A percentile compares a stretch with the other conserved stretches of the same genome.
These are phyloP conservation scores for Hyposoter dolosus DNA, from an alignment of 2,888 invertebrate species.

Conservation along the genomic window DNA sequence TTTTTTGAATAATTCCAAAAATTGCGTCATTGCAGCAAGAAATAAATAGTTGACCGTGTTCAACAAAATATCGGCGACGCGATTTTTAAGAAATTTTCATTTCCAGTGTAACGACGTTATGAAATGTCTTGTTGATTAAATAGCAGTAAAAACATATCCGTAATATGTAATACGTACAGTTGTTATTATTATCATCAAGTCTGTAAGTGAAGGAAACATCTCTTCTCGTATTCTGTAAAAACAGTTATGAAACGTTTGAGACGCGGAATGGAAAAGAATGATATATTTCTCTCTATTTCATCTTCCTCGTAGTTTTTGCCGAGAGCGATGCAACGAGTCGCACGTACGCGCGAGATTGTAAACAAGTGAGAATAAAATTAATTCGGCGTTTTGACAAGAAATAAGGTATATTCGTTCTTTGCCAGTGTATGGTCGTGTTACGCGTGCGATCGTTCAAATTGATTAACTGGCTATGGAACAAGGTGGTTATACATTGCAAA, in stretches of 20 bases:
- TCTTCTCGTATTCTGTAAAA: neutral
- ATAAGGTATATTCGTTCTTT: conserved; percentile 26
- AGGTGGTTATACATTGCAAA: conserved; percentile 4
- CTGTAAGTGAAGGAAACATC: conserved; percentile 26
- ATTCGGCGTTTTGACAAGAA: conserved; percentile 51
- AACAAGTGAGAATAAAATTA: conserved; percentile 48
- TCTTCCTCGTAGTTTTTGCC: neutral
- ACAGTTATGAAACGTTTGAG: conserved; percentile 13
- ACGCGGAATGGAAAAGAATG: neutral
- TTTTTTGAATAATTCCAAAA: too few relatives aligned
- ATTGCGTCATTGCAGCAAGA: too few relatives aligned
- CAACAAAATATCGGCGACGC: too few relatives aligned
- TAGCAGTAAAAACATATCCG: conserved; percentile 1
- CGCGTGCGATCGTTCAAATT: conserved; percentile 33
- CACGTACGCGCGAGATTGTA: neutral
- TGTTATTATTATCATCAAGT: neutral
- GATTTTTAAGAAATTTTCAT: too few relatives aligned
- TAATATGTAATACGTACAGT: neutral
- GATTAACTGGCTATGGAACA: conserved; percentile 49
- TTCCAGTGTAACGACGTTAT: too few relatives aligned
- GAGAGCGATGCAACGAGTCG: neutral
- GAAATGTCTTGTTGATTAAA: neutral
- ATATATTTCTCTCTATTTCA: neutral
- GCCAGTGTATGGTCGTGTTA: neutral
- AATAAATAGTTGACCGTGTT: too few relatives aligned